Conservation (phyloP, 1,140 invertebrate genomes). For the Aphaenogaster rudis region DNA sequence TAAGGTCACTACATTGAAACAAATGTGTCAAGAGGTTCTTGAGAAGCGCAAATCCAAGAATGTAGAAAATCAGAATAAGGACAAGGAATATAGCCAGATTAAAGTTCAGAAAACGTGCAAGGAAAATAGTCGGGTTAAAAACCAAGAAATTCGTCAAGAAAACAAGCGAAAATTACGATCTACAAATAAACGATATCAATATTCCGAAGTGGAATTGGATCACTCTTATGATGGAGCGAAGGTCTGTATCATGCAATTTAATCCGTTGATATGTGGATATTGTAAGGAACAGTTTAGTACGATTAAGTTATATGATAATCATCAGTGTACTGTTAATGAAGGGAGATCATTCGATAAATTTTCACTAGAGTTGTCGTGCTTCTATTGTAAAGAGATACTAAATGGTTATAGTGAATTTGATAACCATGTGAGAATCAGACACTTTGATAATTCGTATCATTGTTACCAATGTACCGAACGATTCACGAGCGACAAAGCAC, state of each 20-base stretch:
- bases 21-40: constrained; percentile 51
- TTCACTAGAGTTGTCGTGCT: constrained; percentile 71
- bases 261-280: constrained; percentile 75
- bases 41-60: not conserved
- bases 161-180: constrained; percentile 25
- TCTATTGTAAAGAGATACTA: constrained; percentile 62
- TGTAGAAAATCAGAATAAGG: not conserved
- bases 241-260: not conserved
- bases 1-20: constrained; percentile 55
- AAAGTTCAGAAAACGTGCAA: constrained; percentile 1
- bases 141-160: not conserved
- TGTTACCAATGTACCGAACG: constrained; percentile 78
- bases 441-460: constrained; percentile 71
- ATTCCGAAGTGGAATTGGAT: not conserved
- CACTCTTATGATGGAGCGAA: not conserved
- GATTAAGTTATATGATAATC: constrained; percentile 67
- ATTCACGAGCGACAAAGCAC: constrained; percentile 65
- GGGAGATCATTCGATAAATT: constrained; percentile 64
- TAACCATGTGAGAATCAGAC: constrained; percentile 72
- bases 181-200: not conserved
- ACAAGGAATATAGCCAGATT: constrained; percentile 3
- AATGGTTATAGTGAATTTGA: constrained; percentile 73
- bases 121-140: not conserved
- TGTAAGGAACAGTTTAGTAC: constrained; percentile 72
- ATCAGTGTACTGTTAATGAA: constrained; percentile 71